These are phyloP conservation scores for Entelurus aequoreus DNA, from an alignment of 2,113 vertebrate genomes.

Conservation along the genomic window DNA sequence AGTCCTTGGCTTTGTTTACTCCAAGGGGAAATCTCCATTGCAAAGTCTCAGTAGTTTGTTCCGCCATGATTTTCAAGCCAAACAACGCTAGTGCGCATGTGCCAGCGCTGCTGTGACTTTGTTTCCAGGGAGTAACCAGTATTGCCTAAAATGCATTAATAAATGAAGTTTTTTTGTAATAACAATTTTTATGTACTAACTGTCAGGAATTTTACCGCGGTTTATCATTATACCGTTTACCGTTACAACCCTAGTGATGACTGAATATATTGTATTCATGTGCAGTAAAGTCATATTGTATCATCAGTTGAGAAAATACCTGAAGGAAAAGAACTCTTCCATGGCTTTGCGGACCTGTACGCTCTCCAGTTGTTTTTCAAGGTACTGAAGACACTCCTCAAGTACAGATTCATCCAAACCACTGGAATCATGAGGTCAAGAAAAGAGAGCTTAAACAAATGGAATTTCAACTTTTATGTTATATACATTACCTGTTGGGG, in stretches of 20 bases:
- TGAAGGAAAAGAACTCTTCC: slow-evolving; percentile 97
- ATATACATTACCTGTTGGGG: slow-evolving; percentile 78
- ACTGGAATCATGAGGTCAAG: slow-evolving; percentile 56
- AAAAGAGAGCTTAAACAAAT: not conserved
- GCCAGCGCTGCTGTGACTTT: too few relatives aligned
- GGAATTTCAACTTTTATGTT: not conserved
- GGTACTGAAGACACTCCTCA: slow-evolving; percentile 93
- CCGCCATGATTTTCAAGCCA: too few relatives aligned
- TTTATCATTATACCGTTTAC: too few relatives aligned
- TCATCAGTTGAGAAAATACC: slow-evolving; percentile 60
- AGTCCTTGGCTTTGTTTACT: too few relatives aligned
- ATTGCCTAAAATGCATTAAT: too few relatives aligned
- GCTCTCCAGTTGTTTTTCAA: slow-evolving; percentile 95
- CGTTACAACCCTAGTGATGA: not conserved
- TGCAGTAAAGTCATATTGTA: not conserved
- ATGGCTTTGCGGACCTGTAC: slow-evolving; percentile 94
- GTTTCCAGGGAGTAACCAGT: too few relatives aligned
- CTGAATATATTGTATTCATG: not conserved
- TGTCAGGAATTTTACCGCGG: too few relatives aligned
- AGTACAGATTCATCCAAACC: slow-evolving; percentile 92
- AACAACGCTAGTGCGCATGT: too few relatives aligned
- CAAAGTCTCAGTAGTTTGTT: too few relatives aligned
- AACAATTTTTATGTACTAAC: too few relatives aligned
- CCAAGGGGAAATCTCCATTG: too few relatives aligned
- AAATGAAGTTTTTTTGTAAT: too few relatives aligned